phyloP scores from a whole-genome alignment of 2,888 invertebrate species.

The Nebria salina region DNA sequence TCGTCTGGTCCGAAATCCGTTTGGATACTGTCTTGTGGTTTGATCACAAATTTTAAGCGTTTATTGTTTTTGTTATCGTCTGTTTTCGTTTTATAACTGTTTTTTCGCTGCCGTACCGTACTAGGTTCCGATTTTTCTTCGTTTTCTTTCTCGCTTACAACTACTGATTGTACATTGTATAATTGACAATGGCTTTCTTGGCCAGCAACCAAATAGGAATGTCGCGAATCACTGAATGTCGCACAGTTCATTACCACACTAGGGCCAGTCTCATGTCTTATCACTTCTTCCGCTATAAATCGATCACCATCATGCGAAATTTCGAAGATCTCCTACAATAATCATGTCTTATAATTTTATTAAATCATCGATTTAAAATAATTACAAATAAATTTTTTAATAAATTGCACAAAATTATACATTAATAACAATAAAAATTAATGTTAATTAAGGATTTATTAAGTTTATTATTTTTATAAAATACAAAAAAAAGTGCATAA shows the following conservation, averaged over 20 bases:
- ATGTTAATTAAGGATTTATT: no score
- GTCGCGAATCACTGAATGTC: slow-evolving; percentile 75
- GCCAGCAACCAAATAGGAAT: slow-evolving; percentile 85
- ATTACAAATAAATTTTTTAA: no score
- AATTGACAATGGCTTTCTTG: slow-evolving; percentile 92
- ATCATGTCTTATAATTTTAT: background rate
- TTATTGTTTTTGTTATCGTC: slow-evolving; percentile 67
- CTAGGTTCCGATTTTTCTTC: slow-evolving; percentile 58
- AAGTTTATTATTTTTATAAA: no score
- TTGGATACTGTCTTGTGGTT: slow-evolving; percentile 82
- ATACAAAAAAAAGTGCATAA: no score
- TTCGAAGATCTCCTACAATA: slow-evolving; percentile 89
- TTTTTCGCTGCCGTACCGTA: slow-evolving; percentile 62
- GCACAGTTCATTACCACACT: slow-evolving; percentile 94
- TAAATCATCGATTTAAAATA: slow-evolving; percentile 36
- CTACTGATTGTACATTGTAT: slow-evolving; percentile 72
- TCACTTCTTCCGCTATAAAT: slow-evolving; percentile 88
- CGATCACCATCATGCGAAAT: slow-evolving; percentile 84
- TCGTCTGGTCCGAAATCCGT: slow-evolving; percentile 84
- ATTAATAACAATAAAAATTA: no score
- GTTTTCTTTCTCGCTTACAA: slow-evolving; percentile 61
- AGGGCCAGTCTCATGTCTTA: slow-evolving; percentile 87
- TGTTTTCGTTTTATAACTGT: slow-evolving; percentile 65
- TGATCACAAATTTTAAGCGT: slow-evolving; percentile 78
- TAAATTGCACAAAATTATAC: no score